phyloP scores from a whole-genome alignment of 2,113 vertebrate species.

The Cepphus grylle region DNA sequence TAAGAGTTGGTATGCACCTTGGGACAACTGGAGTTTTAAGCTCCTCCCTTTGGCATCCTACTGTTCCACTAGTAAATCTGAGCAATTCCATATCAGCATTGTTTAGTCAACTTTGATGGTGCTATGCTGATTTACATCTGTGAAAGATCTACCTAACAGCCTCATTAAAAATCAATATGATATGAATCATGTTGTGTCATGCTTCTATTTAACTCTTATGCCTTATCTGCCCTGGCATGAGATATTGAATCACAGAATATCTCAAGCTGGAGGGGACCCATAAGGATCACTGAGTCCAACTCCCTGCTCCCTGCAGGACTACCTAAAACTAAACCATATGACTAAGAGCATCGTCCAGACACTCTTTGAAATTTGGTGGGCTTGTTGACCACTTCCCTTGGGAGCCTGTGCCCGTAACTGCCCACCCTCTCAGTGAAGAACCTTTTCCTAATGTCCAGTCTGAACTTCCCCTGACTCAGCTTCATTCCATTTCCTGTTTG shows the following conservation, averaged over 20 bases:
- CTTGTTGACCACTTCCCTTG: background rate
- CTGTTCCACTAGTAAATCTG: background rate
- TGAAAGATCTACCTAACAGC: background rate
- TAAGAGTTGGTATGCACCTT: background rate
- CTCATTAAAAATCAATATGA: background rate
- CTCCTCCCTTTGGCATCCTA: background rate
- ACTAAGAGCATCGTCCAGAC: background rate
- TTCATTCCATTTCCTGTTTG: background rate
- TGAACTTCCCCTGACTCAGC: background rate
- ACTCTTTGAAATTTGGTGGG: background rate
- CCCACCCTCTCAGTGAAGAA: background rate
- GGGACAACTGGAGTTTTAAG: background rate
- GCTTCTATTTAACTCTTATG: background rate
- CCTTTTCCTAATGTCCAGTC: background rate
- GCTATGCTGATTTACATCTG: background rate
- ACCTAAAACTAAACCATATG: background rate
- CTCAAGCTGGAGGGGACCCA: background rate
- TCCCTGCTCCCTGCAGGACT: background rate
- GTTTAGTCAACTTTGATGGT: background rate
- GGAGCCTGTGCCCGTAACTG: background rate
- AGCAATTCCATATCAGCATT: background rate
- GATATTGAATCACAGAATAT: background rate
- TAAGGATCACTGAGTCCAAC: background rate
- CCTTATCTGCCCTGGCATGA: background rate
- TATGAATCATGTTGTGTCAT: background rate